A percentile compares a stretch with the other conserved stretches of the same genome.
Conservation (phyloP, 2,797 vertebrate species). For the Falco biarmicus region DNA sequence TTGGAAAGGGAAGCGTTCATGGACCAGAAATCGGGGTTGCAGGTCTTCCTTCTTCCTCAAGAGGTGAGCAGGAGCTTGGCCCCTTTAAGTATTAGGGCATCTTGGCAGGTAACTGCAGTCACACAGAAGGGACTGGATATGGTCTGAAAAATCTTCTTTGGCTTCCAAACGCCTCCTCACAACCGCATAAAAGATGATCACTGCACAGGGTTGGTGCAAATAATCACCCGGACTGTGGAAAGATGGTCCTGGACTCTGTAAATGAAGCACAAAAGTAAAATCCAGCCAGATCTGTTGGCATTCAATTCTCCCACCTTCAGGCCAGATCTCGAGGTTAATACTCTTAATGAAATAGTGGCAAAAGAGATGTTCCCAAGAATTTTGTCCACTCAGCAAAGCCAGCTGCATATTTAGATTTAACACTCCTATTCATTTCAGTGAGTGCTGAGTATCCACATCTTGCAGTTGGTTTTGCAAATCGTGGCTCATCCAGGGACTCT, state of each 20-base stretch:
- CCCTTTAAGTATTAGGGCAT: neutral
- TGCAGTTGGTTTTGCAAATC: neutral
- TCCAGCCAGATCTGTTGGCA: neutral
- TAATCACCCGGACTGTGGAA: neutral
- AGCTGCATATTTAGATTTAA: neutral
- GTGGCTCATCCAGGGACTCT: neutral
- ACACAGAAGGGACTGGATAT: neutral
- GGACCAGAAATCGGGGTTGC: neutral
- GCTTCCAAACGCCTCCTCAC: neutral
- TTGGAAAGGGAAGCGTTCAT: neutral
- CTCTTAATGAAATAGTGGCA: neutral
- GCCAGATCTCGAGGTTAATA: neutral
- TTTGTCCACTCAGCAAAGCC: neutral
- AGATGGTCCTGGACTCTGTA: neutral
- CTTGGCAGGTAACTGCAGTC: neutral
- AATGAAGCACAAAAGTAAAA: neutral
- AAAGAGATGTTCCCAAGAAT: neutral
- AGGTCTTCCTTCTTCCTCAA: neutral
- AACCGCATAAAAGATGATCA: neutral
- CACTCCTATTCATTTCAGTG: neutral
- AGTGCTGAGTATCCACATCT: neutral
- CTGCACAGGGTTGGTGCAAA: neutral
- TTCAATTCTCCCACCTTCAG: neutral
- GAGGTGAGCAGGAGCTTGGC: neutral
- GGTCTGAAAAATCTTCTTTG: neutral